These are phyloP conservation scores for Alcedo atthis DNA, from an alignment of 2,797 vertebrate species.

Conservation along the genomic window DNA sequence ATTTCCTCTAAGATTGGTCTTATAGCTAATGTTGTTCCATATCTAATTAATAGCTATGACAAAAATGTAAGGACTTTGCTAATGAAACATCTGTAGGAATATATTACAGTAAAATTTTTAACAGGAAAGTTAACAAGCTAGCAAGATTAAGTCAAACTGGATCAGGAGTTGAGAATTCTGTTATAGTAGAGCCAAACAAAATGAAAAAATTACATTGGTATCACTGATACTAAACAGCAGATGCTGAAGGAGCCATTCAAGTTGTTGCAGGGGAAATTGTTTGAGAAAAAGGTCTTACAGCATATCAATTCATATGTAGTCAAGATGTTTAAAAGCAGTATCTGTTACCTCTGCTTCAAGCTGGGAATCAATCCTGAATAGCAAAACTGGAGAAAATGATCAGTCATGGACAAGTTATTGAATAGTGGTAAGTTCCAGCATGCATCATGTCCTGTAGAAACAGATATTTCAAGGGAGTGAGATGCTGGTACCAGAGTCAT, in stretches of 20 bases:
- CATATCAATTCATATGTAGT: background rate
- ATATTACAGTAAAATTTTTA: background rate
- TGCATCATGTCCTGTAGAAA: background rate
- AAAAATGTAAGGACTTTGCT: background rate
- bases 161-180: background rate
- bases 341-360: background rate
- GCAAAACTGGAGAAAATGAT: background rate
- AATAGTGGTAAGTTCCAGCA: background rate
- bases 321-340: background rate
- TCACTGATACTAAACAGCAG: background rate
- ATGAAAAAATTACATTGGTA: background rate
- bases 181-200: background rate
- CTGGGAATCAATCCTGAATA: background rate
- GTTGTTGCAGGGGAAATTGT: background rate
- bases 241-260: background rate
- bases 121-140: background rate
- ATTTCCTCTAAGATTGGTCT: background rate
- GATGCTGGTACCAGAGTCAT: background rate
- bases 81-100: background rate
- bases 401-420: fast-evolving
- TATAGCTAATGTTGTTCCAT: background rate
- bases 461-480: background rate
- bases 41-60: background rate
- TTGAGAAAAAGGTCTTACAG: background rate
- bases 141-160: background rate